Evolutionary conservation across 2,888 invertebrate genomes (phyloP), one percentile per base, ranked within the genome.

Genomic region (Sinopyrophorus schimmeli): DNA sequence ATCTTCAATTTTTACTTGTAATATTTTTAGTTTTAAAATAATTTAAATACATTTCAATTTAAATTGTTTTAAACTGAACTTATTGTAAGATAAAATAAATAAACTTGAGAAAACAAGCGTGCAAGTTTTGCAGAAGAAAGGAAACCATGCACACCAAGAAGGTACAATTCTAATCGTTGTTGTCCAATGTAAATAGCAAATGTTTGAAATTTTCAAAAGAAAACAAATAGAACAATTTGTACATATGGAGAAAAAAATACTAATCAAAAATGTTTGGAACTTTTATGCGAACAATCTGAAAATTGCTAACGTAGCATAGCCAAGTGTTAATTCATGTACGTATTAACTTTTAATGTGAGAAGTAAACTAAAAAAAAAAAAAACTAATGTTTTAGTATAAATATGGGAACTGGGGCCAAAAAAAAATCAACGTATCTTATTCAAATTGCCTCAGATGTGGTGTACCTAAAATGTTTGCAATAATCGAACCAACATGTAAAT

Each of bases 341-440:
- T 60, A 54, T 55, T 54, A 47, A 47, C 34, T 39, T 39, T n/a
- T 49, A 38, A 54, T 55, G 39, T 50, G 46, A 57, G n/a, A n/a
- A n/a, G n/a, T n/a, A n/a, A n/a, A n/a, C n/a, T n/a, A n/a, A n/a
- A n/a, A n/a, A n/a, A n/a, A n/a, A n/a, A n/a, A n/a, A n/a, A 53
- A 51, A 46, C 24, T 31, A 43, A 42, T 40, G 58, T 55, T 42
- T 53, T 57, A 51, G 54, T 35, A 24, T 55, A 43, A 43, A 27
- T 55, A 59, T 62, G n/a, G 59, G 54, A 58, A 62, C 72, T 70
- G 72, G 72, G 72, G 72, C 72, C 72, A 72, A 70, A 66, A 61
- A 57, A 70, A 65, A 62, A 59, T 63, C 66, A 65, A 68, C 67
- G 67, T 69, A 70, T 70, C 70, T 70, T 68, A 70, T 66, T 64